These are phyloP conservation scores for Ceyx erithaca DNA, from an alignment of 2,797 vertebrate species.

Conservation along the genomic window DNA sequence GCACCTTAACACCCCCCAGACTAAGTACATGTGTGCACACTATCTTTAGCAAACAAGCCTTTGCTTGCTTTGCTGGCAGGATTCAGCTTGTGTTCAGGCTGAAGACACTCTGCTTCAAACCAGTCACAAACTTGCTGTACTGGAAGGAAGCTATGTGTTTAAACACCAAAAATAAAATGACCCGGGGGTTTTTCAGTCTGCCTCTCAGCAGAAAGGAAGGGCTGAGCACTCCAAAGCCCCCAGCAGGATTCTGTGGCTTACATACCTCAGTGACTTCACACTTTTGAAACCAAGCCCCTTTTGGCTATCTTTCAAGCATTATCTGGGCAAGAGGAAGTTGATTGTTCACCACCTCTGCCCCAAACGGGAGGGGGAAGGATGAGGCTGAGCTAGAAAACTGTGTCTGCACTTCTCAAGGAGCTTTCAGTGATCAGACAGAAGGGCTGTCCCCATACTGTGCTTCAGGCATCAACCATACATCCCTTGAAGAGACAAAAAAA, in stretches of 20 bases:
- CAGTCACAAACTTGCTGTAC: not conserved
- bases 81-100: not conserved
- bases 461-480: not conserved
- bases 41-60: conserved; percentile 28
- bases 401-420: not conserved
- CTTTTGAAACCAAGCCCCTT: not conserved
- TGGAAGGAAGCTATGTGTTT: not conserved
- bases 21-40: accelerated
- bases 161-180: not conserved
- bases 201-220: not conserved
- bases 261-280: not conserved
- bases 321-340: not conserved
- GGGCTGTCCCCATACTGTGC: not conserved
- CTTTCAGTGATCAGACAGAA: not conserved
- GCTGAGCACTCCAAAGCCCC: not conserved
- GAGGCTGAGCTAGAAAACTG: not conserved
- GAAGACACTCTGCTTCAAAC: not conserved
- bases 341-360: not conserved
- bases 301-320: not conserved
- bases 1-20: not conserved
- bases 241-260: not conserved
- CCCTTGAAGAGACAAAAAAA: not conserved
- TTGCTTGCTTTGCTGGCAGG: conserved; percentile 20
- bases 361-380: not conserved
- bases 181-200: not conserved